These are phyloP conservation scores for Allolobophora icterica DNA, from an alignment of 2,888 invertebrate genomes.

Conservation along the genomic window DNA sequence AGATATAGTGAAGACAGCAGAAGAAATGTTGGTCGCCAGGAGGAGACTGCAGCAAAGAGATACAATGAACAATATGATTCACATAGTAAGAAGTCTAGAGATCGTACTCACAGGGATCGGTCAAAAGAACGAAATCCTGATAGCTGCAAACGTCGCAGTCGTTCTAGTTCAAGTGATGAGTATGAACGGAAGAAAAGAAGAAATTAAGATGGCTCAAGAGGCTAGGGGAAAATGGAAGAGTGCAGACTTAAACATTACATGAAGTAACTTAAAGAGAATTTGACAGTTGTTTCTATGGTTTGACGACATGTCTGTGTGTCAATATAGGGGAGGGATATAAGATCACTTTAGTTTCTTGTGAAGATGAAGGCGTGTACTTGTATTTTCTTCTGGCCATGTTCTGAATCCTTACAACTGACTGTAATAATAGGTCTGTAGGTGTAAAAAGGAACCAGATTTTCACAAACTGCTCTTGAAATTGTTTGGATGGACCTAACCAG, in stretches of 20 bases:
- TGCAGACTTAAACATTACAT: not conserved
- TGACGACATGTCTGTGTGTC: not conserved
- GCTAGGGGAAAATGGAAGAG: not conserved
- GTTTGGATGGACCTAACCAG: not conserved
- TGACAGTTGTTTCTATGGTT: not conserved
- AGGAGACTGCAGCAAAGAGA: not conserved
- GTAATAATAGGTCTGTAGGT: not conserved
- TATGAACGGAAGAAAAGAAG: not conserved
- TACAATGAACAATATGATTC: conserved; percentile 4
- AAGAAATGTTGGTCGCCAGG: not conserved
- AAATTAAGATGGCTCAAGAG: not conserved
- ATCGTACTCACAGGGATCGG: not conserved
- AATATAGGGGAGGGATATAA: not conserved
- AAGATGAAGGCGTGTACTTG: not conserved
- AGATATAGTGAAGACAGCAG: conserved; percentile 22
- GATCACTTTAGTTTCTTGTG: not conserved
- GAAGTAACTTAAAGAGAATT: not conserved
- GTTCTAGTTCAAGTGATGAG: not conserved
- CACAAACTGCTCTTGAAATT: not conserved
- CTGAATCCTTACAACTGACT: not conserved
- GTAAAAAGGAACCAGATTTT: not conserved
- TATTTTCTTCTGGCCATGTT: not conserved
- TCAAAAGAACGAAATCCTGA: not conserved
- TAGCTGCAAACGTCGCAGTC: not conserved
- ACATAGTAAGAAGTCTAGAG: not conserved